Percentiles rank a stretch among this genome's conserved stretches.
Evolutionary conservation across 2,113 vertebrate species (phyloP).

Genomic region (Pterocles orientalis): DNA sequence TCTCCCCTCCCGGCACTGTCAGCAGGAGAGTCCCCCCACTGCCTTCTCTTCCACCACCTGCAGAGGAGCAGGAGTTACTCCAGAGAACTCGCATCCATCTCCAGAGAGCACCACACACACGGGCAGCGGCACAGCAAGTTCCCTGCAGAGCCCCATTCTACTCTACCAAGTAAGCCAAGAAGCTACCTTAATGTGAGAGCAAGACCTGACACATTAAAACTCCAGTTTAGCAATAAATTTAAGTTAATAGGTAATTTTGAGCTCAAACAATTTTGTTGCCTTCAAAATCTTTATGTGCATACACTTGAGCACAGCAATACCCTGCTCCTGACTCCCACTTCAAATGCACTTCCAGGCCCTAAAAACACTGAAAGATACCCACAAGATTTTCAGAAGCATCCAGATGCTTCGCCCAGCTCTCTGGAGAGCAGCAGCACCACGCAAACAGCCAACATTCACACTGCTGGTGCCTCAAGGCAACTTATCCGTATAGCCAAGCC

Average conservation of each 20-base stretch:
- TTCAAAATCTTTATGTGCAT: neutral
- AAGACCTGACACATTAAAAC: neutral
- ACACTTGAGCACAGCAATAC: neutral
- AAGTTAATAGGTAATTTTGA: neutral
- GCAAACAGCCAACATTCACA: neutral
- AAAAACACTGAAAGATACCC: neutral
- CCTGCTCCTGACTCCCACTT: neutral
- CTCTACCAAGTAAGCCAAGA: neutral
- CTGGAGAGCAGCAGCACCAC: neutral
- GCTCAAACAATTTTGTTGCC: neutral
- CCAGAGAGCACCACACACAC: neutral
- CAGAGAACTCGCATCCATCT: neutral
- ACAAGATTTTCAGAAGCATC: neutral
- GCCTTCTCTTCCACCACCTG: neutral
- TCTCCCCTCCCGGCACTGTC: neutral
- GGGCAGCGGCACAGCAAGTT: neutral
- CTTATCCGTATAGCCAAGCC: neutral
- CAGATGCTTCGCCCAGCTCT: neutral
- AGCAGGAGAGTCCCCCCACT: neutral
- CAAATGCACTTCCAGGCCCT: neutral
- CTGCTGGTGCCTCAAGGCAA: neutral
- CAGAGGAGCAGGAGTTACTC: neutral
- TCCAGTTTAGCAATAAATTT: neutral
- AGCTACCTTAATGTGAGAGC: fast-evolving
- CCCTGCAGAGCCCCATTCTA: neutral